These are phyloP conservation scores for Yasuhikotakia modesta DNA, from an alignment of 2,797 vertebrate species.

Conservation along the genomic window DNA sequence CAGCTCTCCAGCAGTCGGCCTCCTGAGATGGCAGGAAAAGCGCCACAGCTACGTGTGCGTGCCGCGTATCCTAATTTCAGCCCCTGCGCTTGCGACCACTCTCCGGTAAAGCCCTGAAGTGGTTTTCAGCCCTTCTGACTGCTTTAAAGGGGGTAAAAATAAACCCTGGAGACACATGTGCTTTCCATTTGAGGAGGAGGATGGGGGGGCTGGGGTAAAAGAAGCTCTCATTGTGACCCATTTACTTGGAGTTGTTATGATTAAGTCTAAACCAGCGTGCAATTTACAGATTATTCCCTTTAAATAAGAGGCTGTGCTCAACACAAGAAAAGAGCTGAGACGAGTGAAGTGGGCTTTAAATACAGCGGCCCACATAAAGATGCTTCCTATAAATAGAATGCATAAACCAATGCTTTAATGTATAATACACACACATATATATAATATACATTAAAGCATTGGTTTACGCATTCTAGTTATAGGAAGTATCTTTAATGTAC, in stretches of 20 bases:
- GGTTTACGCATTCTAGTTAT: too few relatives aligned
- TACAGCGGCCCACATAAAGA: conserved; percentile 72
- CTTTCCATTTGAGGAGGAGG: conserved; percentile 61
- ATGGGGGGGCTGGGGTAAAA: conserved; percentile 39
- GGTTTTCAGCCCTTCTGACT: conserved; percentile 58
- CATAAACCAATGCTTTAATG: conserved; percentile 43
- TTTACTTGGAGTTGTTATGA: conserved; percentile 72
- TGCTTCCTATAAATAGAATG: conserved; percentile 65
- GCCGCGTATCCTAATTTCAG: conserved; percentile 45
- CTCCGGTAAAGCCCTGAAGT: conserved; percentile 61
- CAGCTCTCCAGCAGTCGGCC: conserved; percentile 37
- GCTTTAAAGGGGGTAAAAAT: conserved; percentile 66
- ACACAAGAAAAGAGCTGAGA: conserved; percentile 44
- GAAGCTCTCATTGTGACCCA: conserved; percentile 65
- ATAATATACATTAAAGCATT: too few relatives aligned
- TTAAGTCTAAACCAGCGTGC: conserved; percentile 67
- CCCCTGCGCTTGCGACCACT: conserved; percentile 58
- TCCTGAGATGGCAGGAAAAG: conserved; percentile 41
- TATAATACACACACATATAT: neutral
- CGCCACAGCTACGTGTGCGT: conserved; percentile 44
- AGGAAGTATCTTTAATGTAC: too few relatives aligned
- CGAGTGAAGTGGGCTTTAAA: conserved; percentile 59
- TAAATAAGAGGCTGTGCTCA: conserved; percentile 69
- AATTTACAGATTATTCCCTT: conserved; percentile 70
- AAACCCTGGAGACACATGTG: conserved; percentile 63